These are phyloP conservation scores for Xylota sylvarum DNA, from an alignment of 2,888 invertebrate genomes.

Conservation along the genomic window DNA sequence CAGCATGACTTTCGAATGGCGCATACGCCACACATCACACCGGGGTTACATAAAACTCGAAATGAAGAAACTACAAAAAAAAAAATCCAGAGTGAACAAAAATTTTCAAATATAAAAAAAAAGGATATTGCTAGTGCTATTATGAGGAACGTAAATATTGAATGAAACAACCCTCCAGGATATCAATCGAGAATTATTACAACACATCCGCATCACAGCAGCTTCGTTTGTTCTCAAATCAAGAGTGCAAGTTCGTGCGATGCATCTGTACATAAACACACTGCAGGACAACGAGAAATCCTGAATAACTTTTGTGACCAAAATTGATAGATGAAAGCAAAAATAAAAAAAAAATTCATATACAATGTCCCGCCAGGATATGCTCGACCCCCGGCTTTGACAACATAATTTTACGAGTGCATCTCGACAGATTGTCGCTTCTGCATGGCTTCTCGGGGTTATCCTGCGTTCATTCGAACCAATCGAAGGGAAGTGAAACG, in stretches of 20 bases:
- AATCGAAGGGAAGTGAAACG: slow-evolving; percentile 33
- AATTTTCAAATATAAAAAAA: too few species aligned
- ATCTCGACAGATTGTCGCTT: slow-evolving; percentile 75
- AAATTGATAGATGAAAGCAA: slow-evolving; percentile 36
- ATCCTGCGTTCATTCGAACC: slow-evolving; percentile 25
- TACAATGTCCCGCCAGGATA: slow-evolving; percentile 56
- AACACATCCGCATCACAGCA: slow-evolving; percentile 40
- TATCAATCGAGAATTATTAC: slow-evolving; percentile 65
- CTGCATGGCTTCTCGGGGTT: slow-evolving; percentile 52
- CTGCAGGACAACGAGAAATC: background rate
- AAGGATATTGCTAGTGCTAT: slow-evolving; percentile 43
- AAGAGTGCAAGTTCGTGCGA: slow-evolving; percentile 34
- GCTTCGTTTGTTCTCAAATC: slow-evolving; percentile 33
- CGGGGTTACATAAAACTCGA: slow-evolving; percentile 17
- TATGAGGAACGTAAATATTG: slow-evolving; percentile 63
- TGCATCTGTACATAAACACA: slow-evolving; percentile 60
- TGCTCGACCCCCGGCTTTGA: slow-evolving; percentile 70
- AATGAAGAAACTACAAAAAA: background rate
- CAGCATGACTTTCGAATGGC: slow-evolving; percentile 62
- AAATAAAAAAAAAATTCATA: slow-evolving; percentile 1
- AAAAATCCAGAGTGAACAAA: slow-evolving; percentile 12
- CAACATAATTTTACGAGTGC: slow-evolving; percentile 72
- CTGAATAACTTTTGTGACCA: slow-evolving; percentile 27
- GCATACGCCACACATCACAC: slow-evolving; percentile 56
- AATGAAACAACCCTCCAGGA: slow-evolving; percentile 71